These are phyloP conservation scores for Latrodectus hesperus DNA, from an alignment of 2,888 invertebrate genomes.

Conservation along the genomic window DNA sequence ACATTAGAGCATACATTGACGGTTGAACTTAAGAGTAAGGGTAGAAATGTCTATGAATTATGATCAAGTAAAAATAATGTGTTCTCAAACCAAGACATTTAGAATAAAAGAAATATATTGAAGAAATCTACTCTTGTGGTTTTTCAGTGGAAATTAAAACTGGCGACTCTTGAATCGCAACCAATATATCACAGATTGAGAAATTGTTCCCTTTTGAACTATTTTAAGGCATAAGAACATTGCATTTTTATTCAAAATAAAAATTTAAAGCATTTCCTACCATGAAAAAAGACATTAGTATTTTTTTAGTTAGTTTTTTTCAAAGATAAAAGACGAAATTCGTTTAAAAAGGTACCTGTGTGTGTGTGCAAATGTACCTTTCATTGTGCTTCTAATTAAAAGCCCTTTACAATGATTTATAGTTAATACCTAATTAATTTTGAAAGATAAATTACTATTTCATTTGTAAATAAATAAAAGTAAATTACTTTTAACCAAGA, in stretches of 20 bases:
- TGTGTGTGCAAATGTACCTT: no score
- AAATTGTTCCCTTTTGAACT: background rate
- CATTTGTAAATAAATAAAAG: no score
- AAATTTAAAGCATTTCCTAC: no score
- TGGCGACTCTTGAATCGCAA: background rate
- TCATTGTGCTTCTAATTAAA: no score
- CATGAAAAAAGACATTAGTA: no score
- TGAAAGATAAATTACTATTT: no score
- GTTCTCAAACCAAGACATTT: slow-evolving; percentile 2
- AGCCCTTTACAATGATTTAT: no score
- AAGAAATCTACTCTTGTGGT: background rate
- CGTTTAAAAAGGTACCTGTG: no score
- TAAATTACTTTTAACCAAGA: no score
- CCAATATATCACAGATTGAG: background rate
- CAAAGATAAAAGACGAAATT: no score
- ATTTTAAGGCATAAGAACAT: background rate
- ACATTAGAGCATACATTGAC: slow-evolving; percentile 36
- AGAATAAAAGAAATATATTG: background rate
- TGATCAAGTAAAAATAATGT: slow-evolving; percentile 10
- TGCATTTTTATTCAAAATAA: background rate
- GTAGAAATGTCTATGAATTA: slow-evolving; percentile 50
- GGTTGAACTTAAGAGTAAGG: slow-evolving; percentile 15
- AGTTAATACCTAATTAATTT: no score
- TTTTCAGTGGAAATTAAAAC: background rate
- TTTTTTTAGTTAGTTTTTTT: no score